Conservation (phyloP, 1,140 invertebrate genomes). For the Hylaeus volcanicus region DNA sequence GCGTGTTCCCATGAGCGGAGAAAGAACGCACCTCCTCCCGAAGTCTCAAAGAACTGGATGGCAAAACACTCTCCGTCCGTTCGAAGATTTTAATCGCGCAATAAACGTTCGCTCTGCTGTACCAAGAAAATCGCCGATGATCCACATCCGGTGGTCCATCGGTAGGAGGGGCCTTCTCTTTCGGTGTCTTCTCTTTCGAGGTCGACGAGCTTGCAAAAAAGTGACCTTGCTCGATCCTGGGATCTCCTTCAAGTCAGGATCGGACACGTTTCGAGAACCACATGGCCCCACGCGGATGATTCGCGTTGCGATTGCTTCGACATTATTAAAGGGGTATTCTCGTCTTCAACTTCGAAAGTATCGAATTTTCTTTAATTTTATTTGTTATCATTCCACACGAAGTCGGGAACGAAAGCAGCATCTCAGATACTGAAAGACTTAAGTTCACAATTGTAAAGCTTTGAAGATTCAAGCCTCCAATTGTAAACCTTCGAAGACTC, state of each 20-base stretch:
- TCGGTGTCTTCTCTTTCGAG: slow-evolving; percentile 41
- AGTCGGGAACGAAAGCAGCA: too few species aligned
- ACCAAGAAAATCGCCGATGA: slow-evolving; percentile 44
- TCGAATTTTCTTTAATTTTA: too few species aligned
- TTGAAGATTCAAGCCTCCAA: too few species aligned
- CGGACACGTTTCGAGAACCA: slow-evolving; percentile 38
- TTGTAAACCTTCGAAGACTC: too few species aligned
- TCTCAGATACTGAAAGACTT: too few species aligned
- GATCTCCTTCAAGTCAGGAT: slow-evolving; percentile 36
- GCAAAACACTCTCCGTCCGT: slow-evolving; percentile 31
- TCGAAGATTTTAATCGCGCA: slow-evolving; percentile 45
- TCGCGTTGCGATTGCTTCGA: slow-evolving; percentile 47
- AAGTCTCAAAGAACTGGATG: slow-evolving; percentile 32
- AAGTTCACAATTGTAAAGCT: too few species aligned
- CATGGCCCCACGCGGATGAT: slow-evolving; percentile 50
- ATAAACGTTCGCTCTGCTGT: slow-evolving; percentile 38
- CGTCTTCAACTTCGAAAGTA: background rate
- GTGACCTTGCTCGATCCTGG: slow-evolving; percentile 62
- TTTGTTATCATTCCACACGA: too few species aligned
- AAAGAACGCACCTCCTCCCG: background rate
- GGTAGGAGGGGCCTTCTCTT: background rate
- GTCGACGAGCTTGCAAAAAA: slow-evolving; percentile 67
- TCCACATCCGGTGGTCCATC: slow-evolving; percentile 57
- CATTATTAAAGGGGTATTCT: slow-evolving; percentile 55
- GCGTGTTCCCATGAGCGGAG: background rate